Conservation (phyloP, 2,113 vertebrate genomes). For the Lophochroa leadbeateri region DNA sequence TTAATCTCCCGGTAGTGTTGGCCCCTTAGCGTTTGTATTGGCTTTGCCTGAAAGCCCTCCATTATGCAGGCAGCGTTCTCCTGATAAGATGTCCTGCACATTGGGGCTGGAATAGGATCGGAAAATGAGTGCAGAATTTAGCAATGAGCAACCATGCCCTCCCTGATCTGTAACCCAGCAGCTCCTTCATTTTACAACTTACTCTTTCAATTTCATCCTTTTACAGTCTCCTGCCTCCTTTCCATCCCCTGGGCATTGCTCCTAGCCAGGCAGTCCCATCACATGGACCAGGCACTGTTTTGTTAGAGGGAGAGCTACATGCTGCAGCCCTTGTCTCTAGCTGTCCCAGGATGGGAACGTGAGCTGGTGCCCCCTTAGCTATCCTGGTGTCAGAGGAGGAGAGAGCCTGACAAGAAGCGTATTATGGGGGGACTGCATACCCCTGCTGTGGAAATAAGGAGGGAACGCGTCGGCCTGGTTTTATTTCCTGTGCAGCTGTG, state of each 20-base stretch:
- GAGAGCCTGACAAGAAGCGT: neutral
- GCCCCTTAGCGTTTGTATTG: conserved; percentile 34
- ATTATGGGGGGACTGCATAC: neutral
- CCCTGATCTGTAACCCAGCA: neutral
- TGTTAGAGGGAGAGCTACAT: neutral
- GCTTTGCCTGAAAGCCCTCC: conserved; percentile 48
- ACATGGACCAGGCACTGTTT: neutral
- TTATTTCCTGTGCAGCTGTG: conserved; percentile 63
- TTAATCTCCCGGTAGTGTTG: conserved; percentile 37
- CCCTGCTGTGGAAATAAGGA: neutral
- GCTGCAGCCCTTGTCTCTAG: neutral
- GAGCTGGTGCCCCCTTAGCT: neutral
- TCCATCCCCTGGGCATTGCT: neutral
- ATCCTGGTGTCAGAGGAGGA: neutral
- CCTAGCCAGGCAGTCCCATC: neutral
- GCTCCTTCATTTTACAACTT: neutral
- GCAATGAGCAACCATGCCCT: neutral
- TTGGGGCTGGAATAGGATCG: neutral
- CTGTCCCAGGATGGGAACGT: neutral
- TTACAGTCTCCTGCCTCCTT: neutral
- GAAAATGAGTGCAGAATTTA: neutral
- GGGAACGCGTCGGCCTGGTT: neutral
- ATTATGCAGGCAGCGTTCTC: conserved; percentile 42
- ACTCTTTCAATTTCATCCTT: neutral
- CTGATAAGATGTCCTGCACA: conserved; percentile 21